Evolutionary conservation across 2,797 vertebrate species (phyloP).

Genomic region (Peromyscus eremicus): DNA sequence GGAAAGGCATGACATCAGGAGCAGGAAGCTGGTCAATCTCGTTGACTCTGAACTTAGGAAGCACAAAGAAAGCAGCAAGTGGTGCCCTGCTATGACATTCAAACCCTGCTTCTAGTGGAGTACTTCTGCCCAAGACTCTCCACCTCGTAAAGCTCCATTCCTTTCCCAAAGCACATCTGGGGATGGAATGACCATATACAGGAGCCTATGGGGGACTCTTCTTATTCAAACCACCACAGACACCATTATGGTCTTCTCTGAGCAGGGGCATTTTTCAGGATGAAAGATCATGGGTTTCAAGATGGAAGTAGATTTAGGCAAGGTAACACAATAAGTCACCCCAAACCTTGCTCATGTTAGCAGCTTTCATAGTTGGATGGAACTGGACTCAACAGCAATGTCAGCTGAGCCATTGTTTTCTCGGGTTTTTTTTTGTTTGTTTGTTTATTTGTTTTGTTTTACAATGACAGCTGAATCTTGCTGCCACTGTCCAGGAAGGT

Average conservation of each 20-base stretch:
- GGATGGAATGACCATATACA: too few species aligned
- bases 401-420: neutral
- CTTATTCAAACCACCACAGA: neutral
- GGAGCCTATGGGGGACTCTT: neutral
- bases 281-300: neutral
- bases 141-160: neutral
- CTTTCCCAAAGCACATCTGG: neutral
- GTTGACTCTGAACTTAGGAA: neutral
- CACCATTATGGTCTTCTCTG: neutral
- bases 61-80: neutral
- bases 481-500: neutral
- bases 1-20: too few species aligned
- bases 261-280: neutral
- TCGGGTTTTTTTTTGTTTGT: rapidly evolving
- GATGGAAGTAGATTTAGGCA: neutral
- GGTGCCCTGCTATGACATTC: too few species aligned
- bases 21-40: neutral
- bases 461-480: neutral
- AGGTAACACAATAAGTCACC: rapidly evolving
- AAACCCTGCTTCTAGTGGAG: too few species aligned
- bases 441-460: neutral
- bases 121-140: neutral
- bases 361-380: neutral
- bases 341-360: neutral
- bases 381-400: neutral